Conservation (phyloP, 1,140 invertebrate genomes). For the Drepana arcuata region DNA sequence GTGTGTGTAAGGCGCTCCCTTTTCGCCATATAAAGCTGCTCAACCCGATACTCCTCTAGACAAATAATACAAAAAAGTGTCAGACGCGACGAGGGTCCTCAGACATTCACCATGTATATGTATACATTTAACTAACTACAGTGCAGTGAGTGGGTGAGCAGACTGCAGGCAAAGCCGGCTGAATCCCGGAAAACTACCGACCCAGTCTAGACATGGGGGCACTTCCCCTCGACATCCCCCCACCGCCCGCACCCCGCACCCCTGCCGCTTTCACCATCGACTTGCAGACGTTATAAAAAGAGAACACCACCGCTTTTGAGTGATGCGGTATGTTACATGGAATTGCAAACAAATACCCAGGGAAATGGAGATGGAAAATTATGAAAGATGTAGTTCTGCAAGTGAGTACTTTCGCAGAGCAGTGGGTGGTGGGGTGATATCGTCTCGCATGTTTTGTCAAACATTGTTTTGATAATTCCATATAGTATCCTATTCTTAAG, state of each 20-base stretch:
- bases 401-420: too few species aligned
- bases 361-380: slow-evolving; percentile 31
- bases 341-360: slow-evolving; percentile 40
- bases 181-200: slow-evolving; percentile 72
- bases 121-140: slow-evolving; percentile 17
- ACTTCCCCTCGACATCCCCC: slow-evolving; percentile 41
- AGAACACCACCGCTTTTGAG: slow-evolving; percentile 53
- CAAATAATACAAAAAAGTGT: background rate
- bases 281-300: slow-evolving; percentile 67
- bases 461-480: too few species aligned
- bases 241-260: slow-evolving; percentile 18
- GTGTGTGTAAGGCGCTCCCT: too few species aligned
- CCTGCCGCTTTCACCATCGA: slow-evolving; percentile 63
- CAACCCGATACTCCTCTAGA: background rate
- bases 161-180: slow-evolving; percentile 65
- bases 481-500: too few species aligned
- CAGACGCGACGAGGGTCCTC: background rate
- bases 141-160: slow-evolving; percentile 62
- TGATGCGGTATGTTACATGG: slow-evolving; percentile 38
- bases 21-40: too few species aligned
- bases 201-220: slow-evolving; percentile 70
- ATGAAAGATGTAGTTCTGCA: slow-evolving; percentile 28
- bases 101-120: background rate
- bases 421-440: too few species aligned
- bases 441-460: too few species aligned